Base-by-base conservation (phyloP, 1,140 invertebrate species). In the Drosophila repleta region DNA sequence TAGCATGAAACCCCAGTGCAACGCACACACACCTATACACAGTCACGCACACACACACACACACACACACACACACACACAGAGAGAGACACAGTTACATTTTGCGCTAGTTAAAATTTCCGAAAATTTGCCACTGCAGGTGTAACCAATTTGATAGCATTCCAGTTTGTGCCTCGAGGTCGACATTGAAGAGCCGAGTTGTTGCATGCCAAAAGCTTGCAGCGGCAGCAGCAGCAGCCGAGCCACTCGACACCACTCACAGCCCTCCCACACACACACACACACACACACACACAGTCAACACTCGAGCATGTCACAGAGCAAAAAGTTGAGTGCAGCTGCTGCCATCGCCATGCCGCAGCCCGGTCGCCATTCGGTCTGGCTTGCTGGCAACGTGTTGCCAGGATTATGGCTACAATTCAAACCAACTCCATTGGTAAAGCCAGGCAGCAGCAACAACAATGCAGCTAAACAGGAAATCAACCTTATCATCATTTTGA, bases 31-130 rank as follows among this genome's bases (percentile, higher is more conserved):
- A n/a, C n/a, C n/a, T n/a, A n/a, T n/a, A n/a, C n/a, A n/a, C n/a
- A n/a, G n/a, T n/a, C 29, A 29, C 32, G 11, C 32, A 48, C 41
- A n/a, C 35, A 37, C 20, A 18, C 35, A 15, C 29, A 62, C 29
- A 29, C 29, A 29, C 29, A 29, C 29, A 29, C 29, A 29, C 32
- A 35, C 32, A 48, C 41, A n/a, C 35, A 37, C 20, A 18, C 35
- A 15, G 37, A 49, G 49, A 20, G 49, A 57, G 15, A 39, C 26
- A 39, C 11, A 53, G 20, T 26, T 7, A 45, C 29, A 13, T 32
- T 35, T 60, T 70, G 37, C 52, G 79, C 60, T 78, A 78, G 74
- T 78, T 82, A 83, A 83, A 81, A 83, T 82, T 78, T 74, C 64
- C 64, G 64, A 62, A 83, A 78, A 83, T 83, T 82, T 65, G 55